Percentiles rank a stretch among this genome's conserved stretches.
Evolutionary conservation across 2,797 vertebrate species (phyloP).

Genomic region (Falco columbarius): DNA sequence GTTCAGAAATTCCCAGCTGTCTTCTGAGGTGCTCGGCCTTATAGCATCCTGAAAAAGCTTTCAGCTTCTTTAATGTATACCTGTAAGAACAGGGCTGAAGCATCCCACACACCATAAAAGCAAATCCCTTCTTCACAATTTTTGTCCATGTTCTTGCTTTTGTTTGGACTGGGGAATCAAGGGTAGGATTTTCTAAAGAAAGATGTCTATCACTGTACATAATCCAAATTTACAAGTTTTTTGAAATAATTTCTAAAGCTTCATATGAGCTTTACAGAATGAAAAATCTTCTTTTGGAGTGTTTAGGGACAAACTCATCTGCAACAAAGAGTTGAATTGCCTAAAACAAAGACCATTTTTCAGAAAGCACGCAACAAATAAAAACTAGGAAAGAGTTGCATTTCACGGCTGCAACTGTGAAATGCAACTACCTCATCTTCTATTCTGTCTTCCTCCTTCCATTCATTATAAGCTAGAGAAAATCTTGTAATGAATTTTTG

Average conservation of each 20-base stretch:
- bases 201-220: not conserved
- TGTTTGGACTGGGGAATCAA: not conserved
- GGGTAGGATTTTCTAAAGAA: not conserved
- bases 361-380: not conserved
- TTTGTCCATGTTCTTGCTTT: not conserved
- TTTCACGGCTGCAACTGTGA: not conserved
- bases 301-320: not conserved
- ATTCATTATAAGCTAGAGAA: not conserved
- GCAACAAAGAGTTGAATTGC: not conserved
- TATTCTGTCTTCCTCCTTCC: not conserved
- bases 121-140: not conserved
- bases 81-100: not conserved
- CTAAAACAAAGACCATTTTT: not conserved
- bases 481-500: not conserved
- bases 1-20: not conserved
- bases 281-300: not conserved
- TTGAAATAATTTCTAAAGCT: not conserved
- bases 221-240: not conserved
- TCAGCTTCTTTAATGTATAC: not conserved
- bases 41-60: not conserved
- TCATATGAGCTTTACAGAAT: not conserved
- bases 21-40: not conserved
- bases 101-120: accelerated
- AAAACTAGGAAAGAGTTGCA: not conserved
- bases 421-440: not conserved